Evolutionary conservation across 2,797 vertebrate species (phyloP), one percentile per base, ranked within the genome.

Genomic region (Carduelis carduelis): DNA sequence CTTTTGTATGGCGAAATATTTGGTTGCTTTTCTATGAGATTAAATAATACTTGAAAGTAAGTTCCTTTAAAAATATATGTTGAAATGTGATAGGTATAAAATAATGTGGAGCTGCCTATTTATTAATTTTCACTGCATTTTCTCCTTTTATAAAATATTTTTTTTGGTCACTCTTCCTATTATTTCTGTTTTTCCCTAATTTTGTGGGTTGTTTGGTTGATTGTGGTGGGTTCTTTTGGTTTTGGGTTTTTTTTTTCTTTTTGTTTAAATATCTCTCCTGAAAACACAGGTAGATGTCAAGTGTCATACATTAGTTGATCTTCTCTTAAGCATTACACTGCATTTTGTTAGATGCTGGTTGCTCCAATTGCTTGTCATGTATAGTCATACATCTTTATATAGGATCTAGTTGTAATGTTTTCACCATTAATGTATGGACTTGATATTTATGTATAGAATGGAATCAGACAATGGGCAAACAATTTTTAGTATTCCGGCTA

Each of bases 21-120:
- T 65, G 20, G 41, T 91, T 85, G 61, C 55, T 87, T 96, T 87
- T 91, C 65, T 93, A 74, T 82, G 56, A 96, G 61, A 27, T 93
- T 92, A 57, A 83, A 82, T 95, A 83, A 80, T 77, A 76, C 26
- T 79, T 83, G 53, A 68, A 82, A 12, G 24, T 21, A 94, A 93
- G 57, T 65, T 66, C 37, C 43, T 44, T 83, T 49, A 35, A 90
- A 93, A 88, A 52, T 20, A 9, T 18, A 1, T 70, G 9, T 63
- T 59, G 39, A 50, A 83, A 52, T 43, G 10, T 20, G 4, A 3
- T 34, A n/a, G 18, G 18, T 44, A 4, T 44, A 68, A 8, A 50
- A 64, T 50, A 35, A 46, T 27, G 16, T n/a, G 28, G 56, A 88
- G 30, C 3, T 8, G 3, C 14, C 12, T 71, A 7, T 74, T 88